These are phyloP conservation scores for Sus cebifrons DNA, from an alignment of 2,797 vertebrate genomes.

Conservation along the genomic window DNA sequence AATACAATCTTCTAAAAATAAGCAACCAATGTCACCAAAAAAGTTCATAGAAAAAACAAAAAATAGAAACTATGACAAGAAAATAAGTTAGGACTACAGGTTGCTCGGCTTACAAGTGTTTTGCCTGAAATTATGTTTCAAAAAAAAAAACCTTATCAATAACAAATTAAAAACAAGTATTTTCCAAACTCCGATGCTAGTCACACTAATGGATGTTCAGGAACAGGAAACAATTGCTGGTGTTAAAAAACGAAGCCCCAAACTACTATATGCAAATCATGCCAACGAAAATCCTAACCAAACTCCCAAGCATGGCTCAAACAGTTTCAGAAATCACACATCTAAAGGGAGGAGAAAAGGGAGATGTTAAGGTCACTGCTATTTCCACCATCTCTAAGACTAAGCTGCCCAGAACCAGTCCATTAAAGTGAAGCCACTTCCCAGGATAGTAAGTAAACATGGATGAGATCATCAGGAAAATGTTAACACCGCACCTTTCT, in stretches of 20 bases:
- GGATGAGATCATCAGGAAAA: background rate
- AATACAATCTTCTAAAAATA: slow-evolving; percentile 25
- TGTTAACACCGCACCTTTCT: background rate
- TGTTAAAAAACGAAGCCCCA: slow-evolving; percentile 54
- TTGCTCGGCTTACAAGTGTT: background rate
- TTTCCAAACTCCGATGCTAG: background rate
- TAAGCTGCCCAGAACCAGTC: background rate
- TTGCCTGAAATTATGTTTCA: background rate
- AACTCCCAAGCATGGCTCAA: background rate
- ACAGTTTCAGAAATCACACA: background rate
- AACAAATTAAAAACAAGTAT: background rate
- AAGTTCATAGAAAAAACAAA: background rate
- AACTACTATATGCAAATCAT: slow-evolving; percentile 48
- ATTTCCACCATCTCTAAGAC: background rate
- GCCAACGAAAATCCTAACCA: slow-evolving; percentile 33
- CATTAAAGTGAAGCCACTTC: background rate
- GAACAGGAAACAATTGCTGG: slow-evolving; percentile 7
- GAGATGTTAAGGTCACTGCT: background rate
- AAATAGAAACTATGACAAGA: background rate
- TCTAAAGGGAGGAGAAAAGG: background rate
- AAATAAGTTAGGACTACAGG: background rate
- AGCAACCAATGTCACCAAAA: background rate
- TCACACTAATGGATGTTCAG: background rate
- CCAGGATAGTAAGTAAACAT: background rate
- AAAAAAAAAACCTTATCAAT: slow-evolving; percentile 38